Percentiles rank a stretch among this genome's conserved stretches.
These are phyloP conservation scores for Sweltsa coloradensis DNA, from an alignment of 1,140 invertebrate genomes.

Conservation along the genomic window DNA sequence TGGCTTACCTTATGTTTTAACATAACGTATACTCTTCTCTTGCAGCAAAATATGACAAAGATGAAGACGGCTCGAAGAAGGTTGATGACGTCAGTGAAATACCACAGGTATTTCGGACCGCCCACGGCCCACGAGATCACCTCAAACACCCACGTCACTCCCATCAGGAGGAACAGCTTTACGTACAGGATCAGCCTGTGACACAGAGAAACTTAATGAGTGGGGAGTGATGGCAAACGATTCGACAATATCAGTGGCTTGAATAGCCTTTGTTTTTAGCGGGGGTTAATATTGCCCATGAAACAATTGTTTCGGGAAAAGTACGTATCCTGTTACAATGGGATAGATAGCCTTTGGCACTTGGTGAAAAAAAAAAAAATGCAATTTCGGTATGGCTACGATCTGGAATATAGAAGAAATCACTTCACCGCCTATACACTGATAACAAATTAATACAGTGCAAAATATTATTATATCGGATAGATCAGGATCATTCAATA, in stretches of 20 bases:
- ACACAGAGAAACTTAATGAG: background rate
- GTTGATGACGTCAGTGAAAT: slow-evolving; percentile 29
- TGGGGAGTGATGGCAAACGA: background rate
- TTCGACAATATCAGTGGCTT: background rate
- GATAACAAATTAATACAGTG: too few species aligned
- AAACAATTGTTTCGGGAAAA: too few species aligned
- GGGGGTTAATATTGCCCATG: too few species aligned
- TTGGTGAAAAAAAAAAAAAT: slow-evolving; percentile 9
- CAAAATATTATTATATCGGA: too few species aligned
- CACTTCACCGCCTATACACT: too few species aligned
- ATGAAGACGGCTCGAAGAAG: slow-evolving; percentile 30
- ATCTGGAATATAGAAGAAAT: too few species aligned
- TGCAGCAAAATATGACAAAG: slow-evolving; percentile 31
- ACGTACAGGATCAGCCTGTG: slow-evolving; percentile 23
- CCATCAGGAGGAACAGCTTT: slow-evolving; percentile 28
- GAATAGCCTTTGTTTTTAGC: background rate
- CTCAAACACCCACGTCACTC: slow-evolving; percentile 25
- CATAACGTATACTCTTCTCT: slow-evolving; percentile 23
- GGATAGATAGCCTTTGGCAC: too few species aligned
- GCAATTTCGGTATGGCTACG: too few species aligned
- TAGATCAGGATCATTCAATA: too few species aligned
- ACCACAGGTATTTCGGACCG: slow-evolving; percentile 23
- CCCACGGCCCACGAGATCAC: slow-evolving; percentile 21
- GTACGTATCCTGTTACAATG: too few species aligned
- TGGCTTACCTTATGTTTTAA: too few species aligned